These are phyloP conservation scores for Eilema caniola DNA, from an alignment of 2,888 invertebrate genomes.

Conservation along the genomic window DNA sequence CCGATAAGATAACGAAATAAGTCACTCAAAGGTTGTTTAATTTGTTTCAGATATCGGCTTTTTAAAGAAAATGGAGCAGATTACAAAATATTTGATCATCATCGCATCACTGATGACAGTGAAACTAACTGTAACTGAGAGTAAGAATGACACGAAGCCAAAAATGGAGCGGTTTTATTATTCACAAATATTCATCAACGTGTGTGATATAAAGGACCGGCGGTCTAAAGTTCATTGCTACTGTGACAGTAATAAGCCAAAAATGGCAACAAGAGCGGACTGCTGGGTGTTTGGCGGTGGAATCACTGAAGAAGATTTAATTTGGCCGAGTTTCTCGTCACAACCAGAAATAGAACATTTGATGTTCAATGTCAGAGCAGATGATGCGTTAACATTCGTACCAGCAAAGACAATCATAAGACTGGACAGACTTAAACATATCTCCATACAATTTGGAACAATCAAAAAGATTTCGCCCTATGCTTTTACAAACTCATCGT, in stretches of 20 bases:
- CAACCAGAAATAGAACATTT: slow-evolving; percentile 90
- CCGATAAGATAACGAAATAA: slow-evolving; percentile 22
- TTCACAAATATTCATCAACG: slow-evolving; percentile 76
- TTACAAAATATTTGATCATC: slow-evolving; percentile 75
- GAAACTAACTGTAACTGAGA: slow-evolving; percentile 75
- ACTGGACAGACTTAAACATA: slow-evolving; percentile 89
- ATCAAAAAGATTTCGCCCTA: slow-evolving; percentile 90
- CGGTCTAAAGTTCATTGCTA: slow-evolving; percentile 83
- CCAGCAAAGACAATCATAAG: slow-evolving; percentile 90
- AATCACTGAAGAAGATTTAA: slow-evolving; percentile 89
- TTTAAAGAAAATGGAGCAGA: slow-evolving; percentile 68
- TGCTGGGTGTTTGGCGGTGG: slow-evolving; percentile 90
- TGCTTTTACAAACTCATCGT: slow-evolving; percentile 92
- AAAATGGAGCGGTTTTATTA: slow-evolving; percentile 75
- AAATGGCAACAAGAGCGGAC: slow-evolving; percentile 89
- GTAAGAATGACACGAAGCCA: slow-evolving; percentile 73
- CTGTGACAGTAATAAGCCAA: slow-evolving; percentile 79
- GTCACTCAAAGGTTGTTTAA: slow-evolving; percentile 23
- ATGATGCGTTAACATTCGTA: slow-evolving; percentile 90
- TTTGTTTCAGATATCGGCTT: slow-evolving; percentile 66
- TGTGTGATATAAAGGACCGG: slow-evolving; percentile 80
- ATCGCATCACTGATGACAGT: slow-evolving; percentile 78
- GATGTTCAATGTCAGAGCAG: slow-evolving; percentile 90
- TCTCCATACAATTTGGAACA: slow-evolving; percentile 91
- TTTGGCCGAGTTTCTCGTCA: slow-evolving; percentile 91